Evolutionary conservation across 2,797 vertebrate genomes (phyloP).

Genomic region (Liparis tanakae): DNA sequence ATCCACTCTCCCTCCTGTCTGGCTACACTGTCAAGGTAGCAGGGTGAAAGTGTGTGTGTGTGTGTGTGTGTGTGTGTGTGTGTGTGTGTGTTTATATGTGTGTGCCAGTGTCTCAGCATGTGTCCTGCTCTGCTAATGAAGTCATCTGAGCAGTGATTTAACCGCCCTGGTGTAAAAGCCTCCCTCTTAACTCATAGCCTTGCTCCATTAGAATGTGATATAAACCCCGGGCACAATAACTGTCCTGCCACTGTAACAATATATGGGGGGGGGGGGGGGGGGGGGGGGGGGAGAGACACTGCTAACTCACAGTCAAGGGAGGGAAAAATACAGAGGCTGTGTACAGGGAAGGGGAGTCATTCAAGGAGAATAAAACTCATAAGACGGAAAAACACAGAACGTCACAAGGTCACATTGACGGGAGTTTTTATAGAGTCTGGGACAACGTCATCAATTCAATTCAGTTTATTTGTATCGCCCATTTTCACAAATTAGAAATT

Average conservation of each 20-base stretch:
- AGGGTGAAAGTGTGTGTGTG: constrained; percentile 58
- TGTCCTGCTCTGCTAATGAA: constrained; percentile 82
- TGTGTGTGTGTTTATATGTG: constrained; percentile 38
- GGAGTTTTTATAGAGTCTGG: constrained; percentile 31
- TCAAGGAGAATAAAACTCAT: constrained; percentile 75
- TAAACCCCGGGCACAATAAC: constrained; percentile 81
- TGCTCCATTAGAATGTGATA: constrained; percentile 83
- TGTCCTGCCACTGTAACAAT: constrained; percentile 78
- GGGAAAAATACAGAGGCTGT: constrained; percentile 56
- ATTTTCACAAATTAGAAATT: too few relatives aligned
- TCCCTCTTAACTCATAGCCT: constrained; percentile 80
- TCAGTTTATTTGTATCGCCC: too few relatives aligned
- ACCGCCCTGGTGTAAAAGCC: constrained; percentile 79
- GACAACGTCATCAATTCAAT: constrained; percentile 2
- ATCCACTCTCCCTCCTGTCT: constrained; percentile 79
- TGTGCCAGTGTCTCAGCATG: constrained; percentile 71
- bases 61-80: constrained; percentile 40
- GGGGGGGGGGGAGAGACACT: too few relatives aligned
- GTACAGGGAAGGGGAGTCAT: constrained; percentile 62
- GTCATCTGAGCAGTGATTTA: constrained; percentile 84
- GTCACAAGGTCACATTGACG: constrained; percentile 48
- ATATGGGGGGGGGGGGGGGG: too few relatives aligned
- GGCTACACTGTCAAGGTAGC: constrained; percentile 74
- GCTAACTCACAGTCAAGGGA: constrained; percentile 62
- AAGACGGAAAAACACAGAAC: constrained; percentile 41